Conservation (phyloP, 1,140 invertebrate species). For the Sminthurinus signatus region DNA sequence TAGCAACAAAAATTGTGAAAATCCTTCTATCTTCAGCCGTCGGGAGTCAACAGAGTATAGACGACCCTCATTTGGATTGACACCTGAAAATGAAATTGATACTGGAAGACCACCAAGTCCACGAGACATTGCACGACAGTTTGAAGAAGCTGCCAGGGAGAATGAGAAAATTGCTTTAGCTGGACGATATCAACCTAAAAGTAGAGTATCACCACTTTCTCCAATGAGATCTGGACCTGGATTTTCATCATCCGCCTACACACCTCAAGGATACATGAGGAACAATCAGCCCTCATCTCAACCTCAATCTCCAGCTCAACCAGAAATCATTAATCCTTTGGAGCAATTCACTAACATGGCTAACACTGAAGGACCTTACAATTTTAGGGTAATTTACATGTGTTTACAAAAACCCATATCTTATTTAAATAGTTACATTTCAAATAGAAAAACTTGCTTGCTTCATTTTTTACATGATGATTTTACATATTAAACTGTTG, state of each 20-base stretch:
- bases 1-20: too few relatives aligned
- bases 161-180: background rate
- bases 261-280: background rate
- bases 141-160: constrained; percentile 19
- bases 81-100: constrained; percentile 10
- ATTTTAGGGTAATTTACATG: constrained; percentile 20
- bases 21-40: too few relatives aligned
- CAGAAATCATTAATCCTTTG: constrained; percentile 19
- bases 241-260: background rate
- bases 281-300: background rate
- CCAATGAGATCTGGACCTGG: background rate
- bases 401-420: background rate
- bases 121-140: constrained; percentile 18
- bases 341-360: constrained; percentile 28
- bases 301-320: background rate
- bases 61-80: too few relatives aligned
- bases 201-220: background rate
- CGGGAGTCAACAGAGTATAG: too few relatives aligned
- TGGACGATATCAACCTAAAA: constrained; percentile 4
- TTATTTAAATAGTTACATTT: background rate
- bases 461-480: background rate
- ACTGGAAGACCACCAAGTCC: constrained; percentile 22
- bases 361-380: constrained; percentile 6
- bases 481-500: background rate
- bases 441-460: background rate